Conservation (phyloP, 2,888 invertebrate species). For the Zele albiditarsus region DNA sequence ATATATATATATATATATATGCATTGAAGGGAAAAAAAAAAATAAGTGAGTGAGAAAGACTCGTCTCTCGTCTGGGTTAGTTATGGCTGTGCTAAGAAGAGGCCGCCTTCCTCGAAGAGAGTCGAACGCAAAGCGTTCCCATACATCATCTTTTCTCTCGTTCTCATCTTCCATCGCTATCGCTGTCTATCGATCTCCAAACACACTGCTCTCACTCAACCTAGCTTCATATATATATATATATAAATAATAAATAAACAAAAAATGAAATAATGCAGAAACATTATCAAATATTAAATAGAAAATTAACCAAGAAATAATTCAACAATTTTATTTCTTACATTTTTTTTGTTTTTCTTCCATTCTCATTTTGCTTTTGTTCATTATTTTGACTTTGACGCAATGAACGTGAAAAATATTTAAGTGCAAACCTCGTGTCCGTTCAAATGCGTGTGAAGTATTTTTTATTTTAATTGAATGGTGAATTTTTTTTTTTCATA, state of each 20-base stretch:
- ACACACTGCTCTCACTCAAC: not conserved
- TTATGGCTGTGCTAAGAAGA: slow-evolving; percentile 60
- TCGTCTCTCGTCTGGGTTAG: slow-evolving; percentile 55
- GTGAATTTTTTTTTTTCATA: not conserved
- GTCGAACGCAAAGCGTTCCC: slow-evolving; percentile 30
- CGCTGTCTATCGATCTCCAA: slow-evolving; percentile 16
- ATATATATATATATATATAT: not conserved
- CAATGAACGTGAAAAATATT: not conserved
- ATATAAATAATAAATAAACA: not conserved
- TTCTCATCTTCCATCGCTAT: slow-evolving; percentile 25
- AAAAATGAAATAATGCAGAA: not conserved
- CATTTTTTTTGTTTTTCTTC: too few relatives aligned
- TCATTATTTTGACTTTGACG: not conserved
- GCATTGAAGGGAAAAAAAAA: slow-evolving; percentile 28
- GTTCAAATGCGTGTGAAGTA: not conserved
- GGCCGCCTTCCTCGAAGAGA: slow-evolving; percentile 54
- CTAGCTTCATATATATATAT: too few relatives aligned
- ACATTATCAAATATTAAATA: too few relatives aligned
- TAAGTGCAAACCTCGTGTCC: not conserved
- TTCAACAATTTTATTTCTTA: too few relatives aligned
- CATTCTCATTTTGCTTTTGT: too few relatives aligned
- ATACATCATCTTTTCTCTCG: slow-evolving; percentile 38
- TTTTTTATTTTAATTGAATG: not conserved
- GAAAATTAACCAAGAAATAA: too few relatives aligned
- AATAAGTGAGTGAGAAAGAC: slow-evolving; percentile 22